phyloP scores from a whole-genome alignment of 2,797 vertebrate genomes.

The Cyclura pinguis region DNA sequence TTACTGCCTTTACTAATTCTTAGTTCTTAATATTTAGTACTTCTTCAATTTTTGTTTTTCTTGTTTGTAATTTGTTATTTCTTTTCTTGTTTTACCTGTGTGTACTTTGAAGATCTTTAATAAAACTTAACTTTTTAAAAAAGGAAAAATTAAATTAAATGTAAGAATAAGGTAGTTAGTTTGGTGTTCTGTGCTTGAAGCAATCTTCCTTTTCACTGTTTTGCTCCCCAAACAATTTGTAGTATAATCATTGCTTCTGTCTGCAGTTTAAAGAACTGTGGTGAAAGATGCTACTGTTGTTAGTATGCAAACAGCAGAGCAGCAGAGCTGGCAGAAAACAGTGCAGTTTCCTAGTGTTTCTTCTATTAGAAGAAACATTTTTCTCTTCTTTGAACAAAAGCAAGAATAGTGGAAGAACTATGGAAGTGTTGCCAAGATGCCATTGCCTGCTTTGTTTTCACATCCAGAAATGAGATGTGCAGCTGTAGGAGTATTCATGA shows the following conservation, averaged over 20 bases:
- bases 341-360: neutral
- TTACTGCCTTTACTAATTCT: too few relatives aligned
- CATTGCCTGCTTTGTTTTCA: neutral
- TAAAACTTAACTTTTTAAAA: too few relatives aligned
- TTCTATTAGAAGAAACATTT: neutral
- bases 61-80: too few relatives aligned
- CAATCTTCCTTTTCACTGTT: neutral
- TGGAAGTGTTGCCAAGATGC: neutral
- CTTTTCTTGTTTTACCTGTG: too few relatives aligned
- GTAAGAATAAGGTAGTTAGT: neutral
- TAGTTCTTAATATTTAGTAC: too few relatives aligned
- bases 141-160: neutral
- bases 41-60: too few relatives aligned
- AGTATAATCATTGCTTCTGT: neutral
- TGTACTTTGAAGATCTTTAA: too few relatives aligned
- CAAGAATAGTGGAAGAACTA: neutral
- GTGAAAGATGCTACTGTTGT: neutral
- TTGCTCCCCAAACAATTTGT: neutral
- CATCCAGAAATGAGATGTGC: conserved; percentile 3
- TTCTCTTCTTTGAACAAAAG: neutral
- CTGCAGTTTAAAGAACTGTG: neutral
- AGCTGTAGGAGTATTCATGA: neutral
- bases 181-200: neutral
- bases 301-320: neutral
- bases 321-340: neutral